Evolutionary conservation across 2,888 invertebrate genomes (phyloP).

Genomic region (Heterodera filipjevi): DNA sequence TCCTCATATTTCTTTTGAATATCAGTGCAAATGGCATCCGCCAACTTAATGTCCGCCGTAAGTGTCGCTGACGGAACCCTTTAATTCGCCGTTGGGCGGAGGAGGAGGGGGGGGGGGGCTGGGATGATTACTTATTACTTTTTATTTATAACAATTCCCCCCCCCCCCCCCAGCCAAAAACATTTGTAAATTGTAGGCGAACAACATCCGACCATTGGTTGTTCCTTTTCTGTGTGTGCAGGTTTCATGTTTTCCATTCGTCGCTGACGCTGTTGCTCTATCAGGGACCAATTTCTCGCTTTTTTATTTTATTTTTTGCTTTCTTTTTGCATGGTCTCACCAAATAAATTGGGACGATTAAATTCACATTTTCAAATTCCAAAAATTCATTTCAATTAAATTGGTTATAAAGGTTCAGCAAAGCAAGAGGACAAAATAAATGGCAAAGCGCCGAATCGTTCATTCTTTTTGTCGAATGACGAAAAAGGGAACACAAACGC

Average conservation of each 20-base stretch:
- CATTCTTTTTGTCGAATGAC: no score
- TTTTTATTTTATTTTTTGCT: conserved; percentile 9
- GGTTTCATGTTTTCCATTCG: background rate
- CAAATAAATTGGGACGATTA: conserved; percentile 9
- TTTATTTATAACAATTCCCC: background rate
- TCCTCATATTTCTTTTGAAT: no score
- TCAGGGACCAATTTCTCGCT: conserved; percentile 10
- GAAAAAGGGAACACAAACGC: no score
- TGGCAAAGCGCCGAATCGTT: no score
- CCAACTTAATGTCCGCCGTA: no score
- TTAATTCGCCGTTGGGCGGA: no score
- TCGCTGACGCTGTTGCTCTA: conserved; percentile 24
- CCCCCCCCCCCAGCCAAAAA: background rate
- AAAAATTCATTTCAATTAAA: background rate
- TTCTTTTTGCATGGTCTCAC: conserved; percentile 9
- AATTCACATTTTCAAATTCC: background rate
- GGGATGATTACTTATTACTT: background rate
- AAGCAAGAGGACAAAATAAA: no score
- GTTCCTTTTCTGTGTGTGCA: background rate
- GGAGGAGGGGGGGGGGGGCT: background rate
- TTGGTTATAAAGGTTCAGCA: no score
- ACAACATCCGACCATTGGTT: background rate
- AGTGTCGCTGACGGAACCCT: no score
- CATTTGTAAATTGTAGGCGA: background rate
- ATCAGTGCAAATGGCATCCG: no score